Conservation (phyloP, 2,888 invertebrate genomes). For the Miltochrista miniata region DNA sequence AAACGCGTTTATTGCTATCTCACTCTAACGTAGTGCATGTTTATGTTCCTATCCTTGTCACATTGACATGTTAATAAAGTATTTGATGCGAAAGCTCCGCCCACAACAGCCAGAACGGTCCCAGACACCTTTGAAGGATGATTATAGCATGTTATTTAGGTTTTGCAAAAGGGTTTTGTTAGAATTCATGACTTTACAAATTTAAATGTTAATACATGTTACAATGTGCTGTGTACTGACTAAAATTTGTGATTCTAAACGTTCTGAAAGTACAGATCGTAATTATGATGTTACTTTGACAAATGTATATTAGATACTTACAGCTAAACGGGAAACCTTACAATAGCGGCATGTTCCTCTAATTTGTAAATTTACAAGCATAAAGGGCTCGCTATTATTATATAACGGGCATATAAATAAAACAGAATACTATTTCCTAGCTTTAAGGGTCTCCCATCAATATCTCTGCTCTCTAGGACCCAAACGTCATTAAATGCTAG, state of each 20-base stretch:
- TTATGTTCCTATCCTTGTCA: constrained; percentile 46
- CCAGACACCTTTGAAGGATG: constrained; percentile 32
- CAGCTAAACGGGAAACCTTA: no score
- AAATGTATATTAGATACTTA: not conserved
- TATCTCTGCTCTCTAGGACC: no score
- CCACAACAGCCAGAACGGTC: constrained; percentile 41
- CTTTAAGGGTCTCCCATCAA: no score
- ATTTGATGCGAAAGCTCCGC: constrained; percentile 52
- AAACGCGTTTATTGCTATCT: constrained; percentile 39
- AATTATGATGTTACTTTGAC: not conserved
- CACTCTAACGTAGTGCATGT: constrained; percentile 33
- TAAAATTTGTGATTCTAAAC: not conserved
- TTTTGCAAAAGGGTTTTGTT: constrained; percentile 30
- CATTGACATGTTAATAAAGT: constrained; percentile 70
- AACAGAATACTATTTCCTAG: no score
- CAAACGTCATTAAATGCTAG: no score
- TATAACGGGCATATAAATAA: no score
- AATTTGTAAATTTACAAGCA: no score
- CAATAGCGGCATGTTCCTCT: no score
- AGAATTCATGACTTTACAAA: constrained; percentile 22
- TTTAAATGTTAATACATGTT: constrained; percentile 9
- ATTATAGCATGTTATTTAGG: constrained; percentile 35
- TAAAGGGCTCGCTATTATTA: no score
- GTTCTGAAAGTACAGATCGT: not conserved
- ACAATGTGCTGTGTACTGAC: no score